Conservation (phyloP, 1,140 invertebrate genomes). For the Polyergus mexicanus region DNA sequence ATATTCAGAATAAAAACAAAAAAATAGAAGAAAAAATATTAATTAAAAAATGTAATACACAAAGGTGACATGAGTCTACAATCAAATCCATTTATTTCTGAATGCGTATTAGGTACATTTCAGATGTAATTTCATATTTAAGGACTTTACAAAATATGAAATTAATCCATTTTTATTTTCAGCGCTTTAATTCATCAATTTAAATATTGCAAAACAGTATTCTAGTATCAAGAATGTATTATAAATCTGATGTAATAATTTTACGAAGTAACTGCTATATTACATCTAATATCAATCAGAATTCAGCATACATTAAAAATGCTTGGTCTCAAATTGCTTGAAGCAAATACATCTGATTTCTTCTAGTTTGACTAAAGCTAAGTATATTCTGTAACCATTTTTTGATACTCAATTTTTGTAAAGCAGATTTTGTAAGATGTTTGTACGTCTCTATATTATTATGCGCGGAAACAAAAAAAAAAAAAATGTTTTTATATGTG, state of each 20-base stretch:
- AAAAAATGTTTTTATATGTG: conserved; percentile 78
- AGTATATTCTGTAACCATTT: conserved; percentile 69
- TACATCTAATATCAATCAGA: neutral
- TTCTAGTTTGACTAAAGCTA: conserved; percentile 23
- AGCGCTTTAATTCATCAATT: neutral
- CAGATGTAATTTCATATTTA: conserved; percentile 3
- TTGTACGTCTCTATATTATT: conserved; percentile 77
- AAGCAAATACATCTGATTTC: conserved; percentile 17
- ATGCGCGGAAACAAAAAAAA: conserved; percentile 71
- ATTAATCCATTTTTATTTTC: neutral
- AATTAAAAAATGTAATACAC: neutral
- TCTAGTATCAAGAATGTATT: neutral
- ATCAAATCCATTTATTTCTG: neutral
- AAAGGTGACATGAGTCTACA: neutral
- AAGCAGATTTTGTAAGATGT: conserved; percentile 61
- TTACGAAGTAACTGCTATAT: neutral
- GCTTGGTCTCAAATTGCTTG: neutral
- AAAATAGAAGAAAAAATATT: neutral
- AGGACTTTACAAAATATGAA: neutral
- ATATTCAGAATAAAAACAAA: too few relatives aligned
- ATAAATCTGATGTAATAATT: too few relatives aligned
- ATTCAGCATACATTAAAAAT: conserved; percentile 2
- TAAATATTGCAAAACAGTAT: neutral
- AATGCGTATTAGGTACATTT: neutral
- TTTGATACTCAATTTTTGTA: conserved; percentile 75